A percentile compares a stretch with the other conserved stretches of the same genome.
phyloP scores from a whole-genome alignment of 2,888 invertebrate genomes.

The Atethmia centrago region DNA sequence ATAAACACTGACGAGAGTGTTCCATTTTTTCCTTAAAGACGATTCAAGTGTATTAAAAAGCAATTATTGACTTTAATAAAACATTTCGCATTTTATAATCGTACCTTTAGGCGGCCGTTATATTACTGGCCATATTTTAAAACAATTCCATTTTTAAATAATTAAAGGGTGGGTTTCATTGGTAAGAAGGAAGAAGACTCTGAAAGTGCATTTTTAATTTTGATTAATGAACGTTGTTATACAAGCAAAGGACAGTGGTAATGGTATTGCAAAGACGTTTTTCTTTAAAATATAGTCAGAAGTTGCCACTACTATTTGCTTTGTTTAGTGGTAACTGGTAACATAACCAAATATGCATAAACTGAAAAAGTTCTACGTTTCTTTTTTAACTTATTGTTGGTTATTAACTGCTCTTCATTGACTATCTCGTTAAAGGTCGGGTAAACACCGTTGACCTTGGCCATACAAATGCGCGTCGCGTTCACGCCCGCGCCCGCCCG shows the following conservation, averaged over 20 bases:
- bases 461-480: no score
- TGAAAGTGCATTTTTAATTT: conserved; percentile 14
- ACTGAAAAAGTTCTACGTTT: background rate
- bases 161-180: conserved; percentile 49
- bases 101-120: conserved; percentile 70
- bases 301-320: background rate
- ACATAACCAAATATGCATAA: background rate
- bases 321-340: background rate
- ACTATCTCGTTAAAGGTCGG: conserved; percentile 4
- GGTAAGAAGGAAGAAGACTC: conserved; percentile 16
- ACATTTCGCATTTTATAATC: conserved; percentile 75
- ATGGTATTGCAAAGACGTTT: background rate
- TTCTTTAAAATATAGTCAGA: background rate
- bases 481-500: no score
- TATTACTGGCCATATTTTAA: conserved; percentile 66
- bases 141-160: conserved; percentile 61
- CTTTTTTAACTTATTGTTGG: background rate
- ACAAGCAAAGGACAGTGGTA: background rate
- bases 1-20: conserved; percentile 58
- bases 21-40: conserved; percentile 69
- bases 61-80: conserved; percentile 83
- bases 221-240: conserved; percentile 16
- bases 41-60: conserved; percentile 79
- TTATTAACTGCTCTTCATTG: background rate
- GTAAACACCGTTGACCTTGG: no score